Conservation (phyloP, 2,888 invertebrate genomes). For the Cabera pusaria region DNA sequence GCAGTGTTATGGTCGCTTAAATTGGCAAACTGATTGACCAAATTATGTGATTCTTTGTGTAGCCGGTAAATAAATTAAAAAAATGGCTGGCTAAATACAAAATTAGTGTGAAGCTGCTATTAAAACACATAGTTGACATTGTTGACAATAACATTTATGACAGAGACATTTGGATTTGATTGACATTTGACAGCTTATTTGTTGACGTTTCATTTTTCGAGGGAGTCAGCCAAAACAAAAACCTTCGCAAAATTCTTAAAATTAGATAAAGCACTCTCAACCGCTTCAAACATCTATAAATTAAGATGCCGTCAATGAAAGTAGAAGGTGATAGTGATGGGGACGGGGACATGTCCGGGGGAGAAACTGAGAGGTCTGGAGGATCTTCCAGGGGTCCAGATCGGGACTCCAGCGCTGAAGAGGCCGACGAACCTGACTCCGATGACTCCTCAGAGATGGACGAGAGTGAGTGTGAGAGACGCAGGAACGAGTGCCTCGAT, state of each 20-base stretch:
- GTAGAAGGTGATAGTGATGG: constrained; percentile 85
- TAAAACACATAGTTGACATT: too few species aligned
- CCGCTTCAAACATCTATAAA: not conserved
- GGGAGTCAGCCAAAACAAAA: not conserved
- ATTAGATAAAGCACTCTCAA: not conserved
- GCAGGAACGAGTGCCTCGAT: constrained; percentile 92
- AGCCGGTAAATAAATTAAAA: too few species aligned
- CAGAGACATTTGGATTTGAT: too few species aligned
- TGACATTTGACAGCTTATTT: constrained; percentile 3
- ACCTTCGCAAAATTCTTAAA: too few species aligned
- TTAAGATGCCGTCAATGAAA: constrained; percentile 87
- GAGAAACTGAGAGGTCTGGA: constrained; percentile 87
- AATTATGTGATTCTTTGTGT: too few species aligned
- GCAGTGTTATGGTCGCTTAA: too few species aligned
- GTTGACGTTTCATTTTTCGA: too few species aligned
- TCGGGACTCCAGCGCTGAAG: constrained; percentile 89
- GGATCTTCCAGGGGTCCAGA: constrained; percentile 87
- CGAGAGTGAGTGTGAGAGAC: constrained; percentile 93
- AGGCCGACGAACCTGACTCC: constrained; percentile 91
- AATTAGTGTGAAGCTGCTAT: too few species aligned
- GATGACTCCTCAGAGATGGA: constrained; percentile 96
- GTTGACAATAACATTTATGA: not conserved
- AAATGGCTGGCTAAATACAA: too few species aligned
- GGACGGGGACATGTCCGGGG: constrained; percentile 87
- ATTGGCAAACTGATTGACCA: too few species aligned